Evolutionary conservation across 2,113 vertebrate species (phyloP), one percentile per base, ranked within the genome.

Genomic region (Murina feae): DNA sequence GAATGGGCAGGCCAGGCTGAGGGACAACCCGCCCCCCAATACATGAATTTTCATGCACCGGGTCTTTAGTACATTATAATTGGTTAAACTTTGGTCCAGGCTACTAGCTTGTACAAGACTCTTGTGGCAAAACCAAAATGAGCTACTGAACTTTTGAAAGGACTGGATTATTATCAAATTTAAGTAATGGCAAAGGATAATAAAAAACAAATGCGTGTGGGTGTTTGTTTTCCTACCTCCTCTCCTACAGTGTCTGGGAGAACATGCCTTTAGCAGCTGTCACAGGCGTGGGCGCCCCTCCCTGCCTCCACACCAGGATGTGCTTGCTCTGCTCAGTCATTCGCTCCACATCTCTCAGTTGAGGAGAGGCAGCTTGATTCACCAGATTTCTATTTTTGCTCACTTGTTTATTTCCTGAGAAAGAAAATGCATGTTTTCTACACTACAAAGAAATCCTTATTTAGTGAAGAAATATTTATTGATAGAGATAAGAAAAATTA

Each of bases 301-400:
- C 17, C 18, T 13, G 1, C 63, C 63, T 74, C 18, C 17, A 28
- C 20, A 0, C 55, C 55, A 72, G 69, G 47, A 11, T 42, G 6
- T 3, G 25, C 30, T 25, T 47, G 16, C 49, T 47, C 5, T 12
- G 12, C 53, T 76, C 53, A 58, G 42, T 55, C 71, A 66, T 81
- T 90, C 74, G 60, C 39, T 85, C 6, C 7, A 7, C 23, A 71
- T 51, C 37, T 42, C 17, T 84, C 69, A 60, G 37, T 37, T 55
- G 55, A 71, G 60, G 37, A 30, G 75, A 90, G 23, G 78, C 42
- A 88, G 51, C 44, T 79, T 76, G 72, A 94, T 17, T 85, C 44
- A 86, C 83, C n/a, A 81, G 18, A 4, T 90, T 94, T 93, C 72
- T 89, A 9, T 72, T 88, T 94, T 76, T 80, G 39, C 49, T 75